Percentiles rank a stretch among this genome's conserved stretches.
Evolutionary conservation across 1,140 invertebrate genomes (phyloP).

Genomic region (Tyrophagus putrescentiae): DNA sequence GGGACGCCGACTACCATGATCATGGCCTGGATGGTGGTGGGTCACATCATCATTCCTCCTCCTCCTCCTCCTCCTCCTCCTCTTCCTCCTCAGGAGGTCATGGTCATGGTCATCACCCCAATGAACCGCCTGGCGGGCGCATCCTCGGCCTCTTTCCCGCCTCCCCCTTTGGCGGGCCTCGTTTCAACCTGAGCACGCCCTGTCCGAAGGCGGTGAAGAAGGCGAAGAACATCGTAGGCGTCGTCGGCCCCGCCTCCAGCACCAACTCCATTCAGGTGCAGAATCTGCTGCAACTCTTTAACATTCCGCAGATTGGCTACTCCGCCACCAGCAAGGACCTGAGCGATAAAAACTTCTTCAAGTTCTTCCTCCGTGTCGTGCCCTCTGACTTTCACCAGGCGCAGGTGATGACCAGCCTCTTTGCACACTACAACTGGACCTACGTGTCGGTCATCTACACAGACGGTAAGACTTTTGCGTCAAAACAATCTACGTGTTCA

Average conservation of each 20-base stretch:
- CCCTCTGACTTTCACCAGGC: slow-evolving; percentile 68
- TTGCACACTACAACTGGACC: slow-evolving; percentile 59
- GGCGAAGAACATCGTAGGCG: slow-evolving; percentile 46
- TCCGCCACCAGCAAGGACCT: slow-evolving; percentile 60
- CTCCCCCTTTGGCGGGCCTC: slow-evolving; percentile 5
- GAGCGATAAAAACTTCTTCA: slow-evolving; percentile 58
- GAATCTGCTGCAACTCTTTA: slow-evolving; percentile 61
- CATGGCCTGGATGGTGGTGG: neutral
- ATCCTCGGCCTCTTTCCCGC: slow-evolving; percentile 30
- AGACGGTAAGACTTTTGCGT: slow-evolving; percentile 43
- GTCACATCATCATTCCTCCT: slow-evolving; percentile 10
- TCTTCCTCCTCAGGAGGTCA: neutral
- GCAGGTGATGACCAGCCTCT: slow-evolving; percentile 53
- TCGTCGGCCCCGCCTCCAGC: slow-evolving; percentile 53
- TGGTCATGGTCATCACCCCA: neutral
- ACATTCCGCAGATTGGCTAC: slow-evolving; percentile 66
- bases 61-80: neutral
- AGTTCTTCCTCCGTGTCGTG: slow-evolving; percentile 62
- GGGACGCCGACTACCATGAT: neutral
- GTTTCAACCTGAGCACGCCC: slow-evolving; percentile 16
- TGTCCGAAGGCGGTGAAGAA: slow-evolving; percentile 30
- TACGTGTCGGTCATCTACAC: slow-evolving; percentile 67
- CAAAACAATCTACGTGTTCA: neutral
- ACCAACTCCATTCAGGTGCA: slow-evolving; percentile 50
- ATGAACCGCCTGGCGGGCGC: neutral